Evolutionary conservation across 2,113 vertebrate species (phyloP).

Genomic region (Pao palembangensis): DNA sequence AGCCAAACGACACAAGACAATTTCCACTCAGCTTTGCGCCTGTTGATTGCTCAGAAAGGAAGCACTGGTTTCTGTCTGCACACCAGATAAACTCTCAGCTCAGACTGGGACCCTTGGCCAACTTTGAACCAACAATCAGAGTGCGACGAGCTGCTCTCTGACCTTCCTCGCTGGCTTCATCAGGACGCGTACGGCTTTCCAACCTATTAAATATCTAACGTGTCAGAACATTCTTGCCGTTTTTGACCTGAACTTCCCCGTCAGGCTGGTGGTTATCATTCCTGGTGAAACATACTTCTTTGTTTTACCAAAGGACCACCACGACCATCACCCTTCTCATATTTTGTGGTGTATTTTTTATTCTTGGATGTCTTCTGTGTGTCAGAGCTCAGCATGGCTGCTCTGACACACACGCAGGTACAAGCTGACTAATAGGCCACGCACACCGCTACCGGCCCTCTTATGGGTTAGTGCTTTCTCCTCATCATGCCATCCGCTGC

Average conservation of each 20-base stretch:
- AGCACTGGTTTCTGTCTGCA: background rate
- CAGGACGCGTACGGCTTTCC: too few relatives aligned
- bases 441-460: background rate
- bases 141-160: background rate
- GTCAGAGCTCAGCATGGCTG: too few relatives aligned
- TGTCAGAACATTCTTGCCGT: too few relatives aligned
- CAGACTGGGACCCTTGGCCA: background rate
- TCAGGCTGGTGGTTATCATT: too few relatives aligned
- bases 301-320: too few relatives aligned
- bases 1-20: slow-evolving; percentile 13
- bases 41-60: slow-evolving; percentile 6
- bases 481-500: slow-evolving; percentile 19
- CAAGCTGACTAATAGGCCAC: slow-evolving; percentile 8
- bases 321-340: too few relatives aligned
- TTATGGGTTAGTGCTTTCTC: slow-evolving; percentile 21
- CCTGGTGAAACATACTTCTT: too few relatives aligned
- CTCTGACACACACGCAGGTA: background rate
- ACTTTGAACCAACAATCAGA: background rate
- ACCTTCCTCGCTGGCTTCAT: too few relatives aligned
- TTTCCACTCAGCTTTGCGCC: slow-evolving; percentile 11
- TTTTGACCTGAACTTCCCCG: too few relatives aligned
- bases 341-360: too few relatives aligned
- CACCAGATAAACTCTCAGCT: background rate
- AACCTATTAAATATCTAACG: too few relatives aligned
- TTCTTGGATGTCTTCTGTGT: too few relatives aligned